Conservation (phyloP, 1,140 invertebrate genomes). For the Globodera rostochiensis region DNA sequence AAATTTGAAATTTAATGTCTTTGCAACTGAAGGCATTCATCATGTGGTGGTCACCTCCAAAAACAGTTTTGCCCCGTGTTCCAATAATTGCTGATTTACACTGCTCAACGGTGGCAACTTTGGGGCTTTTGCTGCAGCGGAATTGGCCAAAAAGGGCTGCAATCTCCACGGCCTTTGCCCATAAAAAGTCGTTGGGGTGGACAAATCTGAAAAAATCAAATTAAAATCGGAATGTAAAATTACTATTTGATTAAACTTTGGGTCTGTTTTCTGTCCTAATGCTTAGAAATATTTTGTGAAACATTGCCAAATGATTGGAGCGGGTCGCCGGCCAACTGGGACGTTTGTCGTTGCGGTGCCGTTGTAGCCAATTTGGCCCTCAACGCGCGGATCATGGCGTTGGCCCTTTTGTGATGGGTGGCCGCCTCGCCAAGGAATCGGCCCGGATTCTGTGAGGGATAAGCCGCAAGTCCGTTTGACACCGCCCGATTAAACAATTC, state of each 20-base stretch:
- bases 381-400: slow-evolving; percentile 31
- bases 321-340: slow-evolving; percentile 14
- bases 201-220: slow-evolving; percentile 21
- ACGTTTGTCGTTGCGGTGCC: neutral
- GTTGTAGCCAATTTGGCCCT: slow-evolving; percentile 16
- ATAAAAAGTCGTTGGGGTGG: slow-evolving; percentile 36
- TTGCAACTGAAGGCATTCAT: slow-evolving; percentile 18
- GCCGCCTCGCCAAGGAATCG: slow-evolving; percentile 48
- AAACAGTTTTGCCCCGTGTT: slow-evolving; percentile 44
- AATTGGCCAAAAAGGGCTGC: slow-evolving; percentile 5
- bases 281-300: neutral
- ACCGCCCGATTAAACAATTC: slow-evolving; percentile 47
- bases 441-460: slow-evolving; percentile 52
- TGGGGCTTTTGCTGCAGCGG: neutral
- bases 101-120: slow-evolving; percentile 8
- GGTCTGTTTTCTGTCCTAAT: too few species aligned
- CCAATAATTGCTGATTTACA: slow-evolving; percentile 31
- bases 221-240: neutral
- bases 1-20: slow-evolving; percentile 23
- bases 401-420: slow-evolving; percentile 34
- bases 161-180: slow-evolving; percentile 45
- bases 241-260: too few species aligned
- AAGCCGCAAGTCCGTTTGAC: slow-evolving; percentile 48
- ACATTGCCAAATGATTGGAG: slow-evolving; percentile 29
- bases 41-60: slow-evolving; percentile 33